These are phyloP conservation scores for Siniperca obscura DNA, from an alignment of 2,797 vertebrate species.

Conservation along the genomic window DNA sequence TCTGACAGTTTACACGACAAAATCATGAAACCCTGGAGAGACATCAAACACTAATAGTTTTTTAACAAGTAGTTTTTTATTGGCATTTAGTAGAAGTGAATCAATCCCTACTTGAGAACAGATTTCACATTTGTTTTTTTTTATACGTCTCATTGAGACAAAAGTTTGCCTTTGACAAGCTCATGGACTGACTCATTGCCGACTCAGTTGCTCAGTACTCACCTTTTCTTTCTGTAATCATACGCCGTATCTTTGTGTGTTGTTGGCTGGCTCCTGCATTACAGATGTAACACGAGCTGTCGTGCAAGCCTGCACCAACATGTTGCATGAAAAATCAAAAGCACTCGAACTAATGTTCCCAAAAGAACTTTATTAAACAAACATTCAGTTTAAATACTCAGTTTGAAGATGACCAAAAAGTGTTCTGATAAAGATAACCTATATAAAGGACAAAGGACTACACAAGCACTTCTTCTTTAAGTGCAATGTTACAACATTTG, in stretches of 20 bases:
- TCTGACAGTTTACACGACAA: slow-evolving; percentile 53
- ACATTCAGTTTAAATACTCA: neutral
- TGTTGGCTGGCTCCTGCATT: neutral
- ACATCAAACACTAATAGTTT: slow-evolving; percentile 7
- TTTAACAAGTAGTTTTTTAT: neutral
- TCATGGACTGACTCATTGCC: slow-evolving; percentile 12
- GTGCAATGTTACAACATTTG: neutral
- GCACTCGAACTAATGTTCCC: neutral
- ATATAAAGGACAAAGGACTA: neutral
- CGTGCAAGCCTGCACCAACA: neutral
- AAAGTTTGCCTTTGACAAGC: slow-evolving; percentile 7
- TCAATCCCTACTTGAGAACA: neutral
- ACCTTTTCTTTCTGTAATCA: slow-evolving; percentile 5
- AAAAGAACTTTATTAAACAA: neutral
- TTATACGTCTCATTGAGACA: neutral
- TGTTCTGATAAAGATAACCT: neutral
- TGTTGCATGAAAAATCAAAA: neutral
- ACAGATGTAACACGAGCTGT: neutral
- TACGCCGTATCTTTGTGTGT: neutral
- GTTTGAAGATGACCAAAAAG: neutral
- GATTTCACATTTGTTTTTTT: neutral
- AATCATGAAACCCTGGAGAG: slow-evolving; percentile 28
- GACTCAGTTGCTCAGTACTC: neutral
- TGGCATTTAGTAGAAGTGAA: neutral
- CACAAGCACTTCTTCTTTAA: neutral